Percentiles rank a stretch among this genome's conserved stretches.
Evolutionary conservation across 2,113 vertebrate species (phyloP).

Genomic region (Prunella himalayana): DNA sequence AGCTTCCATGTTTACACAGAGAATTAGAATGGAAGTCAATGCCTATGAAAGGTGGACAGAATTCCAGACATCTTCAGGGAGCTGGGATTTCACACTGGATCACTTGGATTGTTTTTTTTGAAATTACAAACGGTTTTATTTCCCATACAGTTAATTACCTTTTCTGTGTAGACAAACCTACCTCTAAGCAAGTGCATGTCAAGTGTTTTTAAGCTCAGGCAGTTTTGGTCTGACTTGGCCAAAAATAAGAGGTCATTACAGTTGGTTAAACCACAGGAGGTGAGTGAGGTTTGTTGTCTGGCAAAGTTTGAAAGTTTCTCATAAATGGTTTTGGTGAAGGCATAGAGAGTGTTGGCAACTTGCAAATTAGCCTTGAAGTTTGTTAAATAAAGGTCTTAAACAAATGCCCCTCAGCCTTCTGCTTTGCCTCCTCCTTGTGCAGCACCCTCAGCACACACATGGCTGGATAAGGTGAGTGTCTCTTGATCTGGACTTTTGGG

Average conservation of each 20-base stretch:
- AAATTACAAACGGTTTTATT: neutral
- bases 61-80: neutral
- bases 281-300: neutral
- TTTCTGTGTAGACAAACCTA: neutral
- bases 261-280: neutral
- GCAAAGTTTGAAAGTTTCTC: neutral
- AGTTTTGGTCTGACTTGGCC: neutral
- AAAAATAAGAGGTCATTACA: neutral
- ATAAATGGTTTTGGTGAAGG: neutral
- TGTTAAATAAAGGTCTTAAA: slow-evolving; percentile 49
- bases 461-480: neutral
- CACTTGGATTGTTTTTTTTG: neutral
- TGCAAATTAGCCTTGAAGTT: neutral
- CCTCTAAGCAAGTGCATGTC: neutral
- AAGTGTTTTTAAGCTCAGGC: neutral
- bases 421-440: neutral
- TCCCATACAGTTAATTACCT: neutral
- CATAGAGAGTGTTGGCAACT: neutral
- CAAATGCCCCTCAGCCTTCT: neutral
- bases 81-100: neutral
- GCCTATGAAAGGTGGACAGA: neutral
- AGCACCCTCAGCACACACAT: neutral
- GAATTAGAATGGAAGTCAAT: neutral
- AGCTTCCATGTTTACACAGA: neutral
- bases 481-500: neutral